Evolutionary conservation across 23 tunicate genomes (phyloP).

Genomic region (Halocynthia aurantium): DNA sequence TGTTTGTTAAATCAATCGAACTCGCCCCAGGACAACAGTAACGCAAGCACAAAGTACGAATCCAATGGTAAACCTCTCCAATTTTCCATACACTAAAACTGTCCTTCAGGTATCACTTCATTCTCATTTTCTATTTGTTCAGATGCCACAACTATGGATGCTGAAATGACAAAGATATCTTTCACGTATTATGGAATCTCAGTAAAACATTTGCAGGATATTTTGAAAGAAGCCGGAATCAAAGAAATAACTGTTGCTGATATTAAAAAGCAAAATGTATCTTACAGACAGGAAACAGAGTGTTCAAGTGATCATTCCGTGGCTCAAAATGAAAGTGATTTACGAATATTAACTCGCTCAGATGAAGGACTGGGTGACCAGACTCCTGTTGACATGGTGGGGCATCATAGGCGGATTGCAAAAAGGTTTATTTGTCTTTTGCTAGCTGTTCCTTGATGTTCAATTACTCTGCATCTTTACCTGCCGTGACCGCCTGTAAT

Average conservation of each 20-base stretch:
- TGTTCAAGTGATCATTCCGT: not conserved
- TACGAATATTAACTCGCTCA: not conserved
- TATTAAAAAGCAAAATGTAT: slow-evolving; percentile 33
- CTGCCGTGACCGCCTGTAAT: too few species aligned
- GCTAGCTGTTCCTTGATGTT: too few species aligned
- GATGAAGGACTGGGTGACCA: not conserved
- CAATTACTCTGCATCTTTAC: too few species aligned
- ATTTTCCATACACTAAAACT: too few species aligned
- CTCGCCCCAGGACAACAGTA: too few species aligned
- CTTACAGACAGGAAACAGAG: not conserved
- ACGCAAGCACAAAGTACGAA: too few species aligned
- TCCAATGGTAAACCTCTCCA: too few species aligned
- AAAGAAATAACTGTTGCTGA: slow-evolving; percentile 19
- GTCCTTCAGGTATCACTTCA: too few species aligned
- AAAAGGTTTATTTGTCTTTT: slow-evolving; percentile 19
- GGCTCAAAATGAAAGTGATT: not conserved
- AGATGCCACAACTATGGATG: slow-evolving; percentile 4
- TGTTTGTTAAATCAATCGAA: slow-evolving; percentile 7
- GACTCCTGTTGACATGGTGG: slow-evolving; percentile 5
- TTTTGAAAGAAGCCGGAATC: slow-evolving; percentile 44
- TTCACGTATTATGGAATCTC: slow-evolving; percentile 73
- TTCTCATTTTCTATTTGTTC: not conserved
- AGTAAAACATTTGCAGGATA: slow-evolving; percentile 19
- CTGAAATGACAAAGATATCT: slow-evolving; percentile 43
- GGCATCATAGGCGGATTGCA: slow-evolving; percentile 11